These are phyloP conservation scores for Heliconius sara DNA, from an alignment of 2,888 invertebrate genomes.

Conservation along the genomic window DNA sequence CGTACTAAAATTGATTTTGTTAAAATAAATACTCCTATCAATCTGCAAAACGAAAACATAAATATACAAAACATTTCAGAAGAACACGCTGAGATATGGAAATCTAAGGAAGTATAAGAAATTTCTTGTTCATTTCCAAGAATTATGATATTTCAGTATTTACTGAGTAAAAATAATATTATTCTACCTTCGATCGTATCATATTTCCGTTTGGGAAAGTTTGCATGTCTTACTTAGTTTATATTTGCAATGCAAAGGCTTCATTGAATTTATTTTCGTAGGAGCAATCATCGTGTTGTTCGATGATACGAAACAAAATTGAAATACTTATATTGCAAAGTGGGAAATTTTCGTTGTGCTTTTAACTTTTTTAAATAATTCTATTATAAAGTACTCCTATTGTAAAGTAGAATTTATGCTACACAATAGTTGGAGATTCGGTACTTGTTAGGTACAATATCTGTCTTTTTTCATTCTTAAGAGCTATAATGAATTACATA, in stretches of 20 bases:
- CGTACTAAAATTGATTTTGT: too few relatives aligned
- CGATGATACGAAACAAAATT: background rate
- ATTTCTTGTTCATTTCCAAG: background rate
- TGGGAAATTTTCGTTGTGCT: background rate
- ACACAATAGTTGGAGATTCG: too few relatives aligned
- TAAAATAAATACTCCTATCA: too few relatives aligned
- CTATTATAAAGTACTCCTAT: too few relatives aligned
- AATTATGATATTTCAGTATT: background rate
- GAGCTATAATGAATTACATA: too few relatives aligned
- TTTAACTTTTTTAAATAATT: too few relatives aligned
- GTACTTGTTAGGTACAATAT: too few relatives aligned
- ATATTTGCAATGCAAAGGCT: constrained; percentile 4
- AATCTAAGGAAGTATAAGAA: background rate
- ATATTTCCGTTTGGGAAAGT: background rate
- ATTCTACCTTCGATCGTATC: background rate
- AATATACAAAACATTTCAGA: background rate
- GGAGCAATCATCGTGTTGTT: background rate
- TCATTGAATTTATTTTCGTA: background rate
- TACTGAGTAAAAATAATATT: background rate
- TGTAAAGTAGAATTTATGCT: too few relatives aligned
- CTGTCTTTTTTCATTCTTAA: too few relatives aligned
- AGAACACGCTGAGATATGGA: background rate
- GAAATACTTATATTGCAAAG: background rate
- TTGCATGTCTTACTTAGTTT: background rate
- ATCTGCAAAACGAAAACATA: background rate